phyloP scores from a whole-genome alignment of 2,113 vertebrate species.

The Cyphomyrus discorhynchus region DNA sequence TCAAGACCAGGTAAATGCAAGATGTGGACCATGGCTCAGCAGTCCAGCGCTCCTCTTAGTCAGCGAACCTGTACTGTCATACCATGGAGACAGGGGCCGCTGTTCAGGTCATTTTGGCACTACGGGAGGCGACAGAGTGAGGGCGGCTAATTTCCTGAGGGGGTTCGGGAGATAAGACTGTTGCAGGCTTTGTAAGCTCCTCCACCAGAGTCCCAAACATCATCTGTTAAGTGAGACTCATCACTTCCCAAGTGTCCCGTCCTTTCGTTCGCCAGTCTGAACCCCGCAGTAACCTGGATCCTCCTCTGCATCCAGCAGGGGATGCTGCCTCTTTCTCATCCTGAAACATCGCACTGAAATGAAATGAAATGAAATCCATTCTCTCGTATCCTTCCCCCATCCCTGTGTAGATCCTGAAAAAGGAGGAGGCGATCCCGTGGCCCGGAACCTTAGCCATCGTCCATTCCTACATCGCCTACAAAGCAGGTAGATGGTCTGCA shows the following conservation, averaged over 20 bases:
- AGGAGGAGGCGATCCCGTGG: constrained; percentile 98
- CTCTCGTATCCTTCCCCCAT: constrained; percentile 27
- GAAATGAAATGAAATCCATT: neutral
- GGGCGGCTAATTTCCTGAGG: neutral
- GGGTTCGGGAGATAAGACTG: constrained; percentile 48
- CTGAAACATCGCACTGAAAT: neutral
- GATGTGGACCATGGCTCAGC: neutral
- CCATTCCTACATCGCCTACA: constrained; percentile 99
- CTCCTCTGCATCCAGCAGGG: neutral
- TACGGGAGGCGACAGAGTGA: neutral
- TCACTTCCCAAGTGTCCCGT: constrained; percentile 39
- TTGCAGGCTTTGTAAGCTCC: constrained; percentile 60
- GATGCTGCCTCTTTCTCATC: neutral
- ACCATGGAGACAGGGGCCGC: neutral
- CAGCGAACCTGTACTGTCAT: neutral
- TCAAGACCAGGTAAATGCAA: constrained; percentile 92
- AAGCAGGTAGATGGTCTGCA: constrained; percentile 75
- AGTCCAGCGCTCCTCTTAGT: neutral
- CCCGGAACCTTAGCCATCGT: constrained; percentile 97
- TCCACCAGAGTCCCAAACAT: constrained; percentile 48
- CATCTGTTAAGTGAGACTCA: constrained; percentile 51
- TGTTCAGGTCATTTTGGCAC: neutral
- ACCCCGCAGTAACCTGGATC: constrained; percentile 38
- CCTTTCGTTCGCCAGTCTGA: constrained; percentile 5
- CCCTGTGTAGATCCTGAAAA: constrained; percentile 86